Evolutionary conservation across 2,888 invertebrate genomes (phyloP).

Genomic region (Rotaria socialis): DNA sequence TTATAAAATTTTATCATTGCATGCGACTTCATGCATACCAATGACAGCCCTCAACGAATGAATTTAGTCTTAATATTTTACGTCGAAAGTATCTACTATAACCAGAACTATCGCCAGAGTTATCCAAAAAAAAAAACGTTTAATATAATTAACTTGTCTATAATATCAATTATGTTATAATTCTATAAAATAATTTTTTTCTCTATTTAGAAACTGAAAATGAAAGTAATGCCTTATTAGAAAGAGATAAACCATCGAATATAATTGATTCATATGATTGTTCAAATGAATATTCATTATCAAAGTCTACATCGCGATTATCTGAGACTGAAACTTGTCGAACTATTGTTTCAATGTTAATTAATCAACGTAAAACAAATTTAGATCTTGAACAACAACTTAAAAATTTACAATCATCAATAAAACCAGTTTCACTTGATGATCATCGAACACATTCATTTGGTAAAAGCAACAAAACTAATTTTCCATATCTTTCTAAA

Average conservation of each 20-base stretch:
- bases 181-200: neutral
- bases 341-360: neutral
- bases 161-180: no score
- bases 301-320: neutral
- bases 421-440: neutral
- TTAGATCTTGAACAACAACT: conserved; percentile 15
- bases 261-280: neutral
- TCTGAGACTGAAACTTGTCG: neutral
- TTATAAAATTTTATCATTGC: no score
- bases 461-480: no score
- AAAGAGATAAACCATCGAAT: neutral
- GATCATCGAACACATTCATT: no score
- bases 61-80: no score
- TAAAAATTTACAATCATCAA: neutral
- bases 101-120: no score
- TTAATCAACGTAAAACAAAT: neutral
- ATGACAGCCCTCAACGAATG: no score
- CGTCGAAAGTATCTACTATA: no score
- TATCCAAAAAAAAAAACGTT: no score
- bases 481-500: no score
- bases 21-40: no score
- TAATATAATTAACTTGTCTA: no score
- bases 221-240: neutral
- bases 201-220: neutral
- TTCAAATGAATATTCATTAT: neutral